Percentiles rank a stretch among this genome's conserved stretches.
These are phyloP conservation scores for Terebella lapidaria DNA, from an alignment of 2,888 invertebrate genomes.

Conservation along the genomic window DNA sequence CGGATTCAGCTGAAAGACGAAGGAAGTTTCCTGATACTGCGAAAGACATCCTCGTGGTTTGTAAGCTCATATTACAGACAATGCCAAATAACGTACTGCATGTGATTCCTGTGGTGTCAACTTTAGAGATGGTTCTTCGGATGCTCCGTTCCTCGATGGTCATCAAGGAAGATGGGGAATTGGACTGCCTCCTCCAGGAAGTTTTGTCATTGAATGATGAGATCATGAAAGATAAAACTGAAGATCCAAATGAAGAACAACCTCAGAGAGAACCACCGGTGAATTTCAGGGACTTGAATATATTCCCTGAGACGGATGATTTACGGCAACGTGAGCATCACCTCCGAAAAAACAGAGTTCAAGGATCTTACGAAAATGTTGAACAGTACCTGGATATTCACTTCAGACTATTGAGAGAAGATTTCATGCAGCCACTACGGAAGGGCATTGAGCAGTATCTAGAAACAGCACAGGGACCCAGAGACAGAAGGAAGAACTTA, in stretches of 20 bases:
- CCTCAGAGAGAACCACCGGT: not conserved
- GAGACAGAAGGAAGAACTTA: not conserved
- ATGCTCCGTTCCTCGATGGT: not conserved
- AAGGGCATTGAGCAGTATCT: conserved; percentile 59
- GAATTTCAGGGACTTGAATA: not conserved
- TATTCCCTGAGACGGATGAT: not conserved
- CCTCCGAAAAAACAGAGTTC: conserved; percentile 58
- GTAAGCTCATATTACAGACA: not conserved
- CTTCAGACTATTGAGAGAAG: conserved; percentile 70
- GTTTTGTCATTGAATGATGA: not conserved
- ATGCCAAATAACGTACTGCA: not conserved
- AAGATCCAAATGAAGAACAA: not conserved
- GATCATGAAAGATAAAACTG: not conserved
- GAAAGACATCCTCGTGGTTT: not conserved
- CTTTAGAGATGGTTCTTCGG: not conserved
- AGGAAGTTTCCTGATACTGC: not conserved
- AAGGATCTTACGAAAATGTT: conserved; percentile 62
- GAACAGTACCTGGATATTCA: conserved; percentile 74
- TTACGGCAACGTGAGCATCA: not conserved
- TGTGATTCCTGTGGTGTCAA: not conserved
- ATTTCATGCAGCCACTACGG: conserved; percentile 68
- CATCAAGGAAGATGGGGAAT: not conserved
- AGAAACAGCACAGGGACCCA: not conserved
- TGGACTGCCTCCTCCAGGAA: not conserved
- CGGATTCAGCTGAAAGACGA: not conserved